Evolutionary conservation across 2,113 vertebrate species (phyloP).

Genomic region (Otocyon megalotis): DNA sequence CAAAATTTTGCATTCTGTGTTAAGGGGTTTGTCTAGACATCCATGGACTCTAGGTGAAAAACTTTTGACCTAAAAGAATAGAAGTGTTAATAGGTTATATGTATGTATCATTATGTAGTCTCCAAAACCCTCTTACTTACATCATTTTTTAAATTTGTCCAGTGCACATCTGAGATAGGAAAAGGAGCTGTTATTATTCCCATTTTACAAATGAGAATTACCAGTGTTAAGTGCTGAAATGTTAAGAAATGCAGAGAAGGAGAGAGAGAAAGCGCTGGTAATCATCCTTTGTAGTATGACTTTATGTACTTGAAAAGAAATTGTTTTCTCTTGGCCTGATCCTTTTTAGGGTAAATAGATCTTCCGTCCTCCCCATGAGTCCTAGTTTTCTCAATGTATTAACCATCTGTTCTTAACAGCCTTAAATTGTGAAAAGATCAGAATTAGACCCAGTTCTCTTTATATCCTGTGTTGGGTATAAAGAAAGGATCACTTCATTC

Average conservation of each 20-base stretch:
- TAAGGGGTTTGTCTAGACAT: neutral
- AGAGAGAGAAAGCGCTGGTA: neutral
- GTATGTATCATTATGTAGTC: neutral
- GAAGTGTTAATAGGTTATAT: constrained; percentile 17
- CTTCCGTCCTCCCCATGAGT: neutral
- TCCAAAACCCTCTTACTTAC: neutral
- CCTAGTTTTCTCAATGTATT: constrained; percentile 28
- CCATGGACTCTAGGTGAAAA: neutral
- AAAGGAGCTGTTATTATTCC: constrained; percentile 32
- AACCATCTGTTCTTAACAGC: constrained; percentile 4
- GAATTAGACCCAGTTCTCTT: constrained; percentile 48
- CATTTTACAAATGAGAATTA: constrained; percentile 28
- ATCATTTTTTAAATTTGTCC: neutral
- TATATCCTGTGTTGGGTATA: neutral
- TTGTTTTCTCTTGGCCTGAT: constrained; percentile 42
- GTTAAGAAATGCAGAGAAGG: constrained; percentile 46
- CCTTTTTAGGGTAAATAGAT: constrained; percentile 56
- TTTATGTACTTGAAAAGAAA: constrained; percentile 53
- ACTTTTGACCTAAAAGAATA: neutral
- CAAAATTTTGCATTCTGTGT: neutral
- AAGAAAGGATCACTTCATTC: neutral
- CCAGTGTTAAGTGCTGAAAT: neutral
- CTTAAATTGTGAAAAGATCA: constrained; percentile 9
- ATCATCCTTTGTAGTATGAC: neutral
- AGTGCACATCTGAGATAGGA: constrained; percentile 16